Base-by-base conservation (phyloP, 2,113 vertebrate genomes). In the Rattus norvegicus region DNA sequence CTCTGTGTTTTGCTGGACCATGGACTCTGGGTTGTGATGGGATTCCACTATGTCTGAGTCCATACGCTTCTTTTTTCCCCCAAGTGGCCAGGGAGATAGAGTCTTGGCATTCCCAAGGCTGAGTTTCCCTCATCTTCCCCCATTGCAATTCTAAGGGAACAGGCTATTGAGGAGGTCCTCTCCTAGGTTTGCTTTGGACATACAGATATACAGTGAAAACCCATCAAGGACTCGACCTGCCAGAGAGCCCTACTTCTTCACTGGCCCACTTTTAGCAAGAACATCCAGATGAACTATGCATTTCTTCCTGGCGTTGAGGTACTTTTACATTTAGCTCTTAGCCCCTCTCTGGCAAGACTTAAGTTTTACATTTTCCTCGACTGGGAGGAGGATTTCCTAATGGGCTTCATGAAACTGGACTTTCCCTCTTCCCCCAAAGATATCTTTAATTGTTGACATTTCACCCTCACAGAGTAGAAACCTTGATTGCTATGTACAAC, bases 401-500 rank as follows among this genome's bases (percentile, higher is more conserved):
- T 61, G 10, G 49, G 20, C 81, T 96, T 24, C 54, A 92, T 92
- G 52, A 87, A 92, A 84, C 70, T 84, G 63, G 19, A 17, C 0
- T 8, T 75, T 73, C 14, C 4, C 33, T 2, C 30, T 2, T 11
- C 8, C 33, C 49, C 30, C 43, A 49, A 81, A 26, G 52, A 67
- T 69, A 47, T 88, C 84, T 94, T 94, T 92, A 43, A n/a, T 90
- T 63, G 47, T 69, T 72, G 6, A 75, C 33, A 6, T 90, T 59
- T 93, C 67, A 79, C 69, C 92, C 0, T 88, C 10, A 1, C 20
- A 84, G 63, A 91, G 56, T 76, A 97, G 84, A 95, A 77, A 77
- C 39, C 47, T 87, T 95, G 69, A 93, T 97, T 96, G 98, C 93
- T 94, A 52, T 92, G 59, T 85, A 88, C 94, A 97, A 95, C 95